phyloP scores from a whole-genome alignment of 2,797 vertebrate species.

The Xiphophorus birchmanni region DNA sequence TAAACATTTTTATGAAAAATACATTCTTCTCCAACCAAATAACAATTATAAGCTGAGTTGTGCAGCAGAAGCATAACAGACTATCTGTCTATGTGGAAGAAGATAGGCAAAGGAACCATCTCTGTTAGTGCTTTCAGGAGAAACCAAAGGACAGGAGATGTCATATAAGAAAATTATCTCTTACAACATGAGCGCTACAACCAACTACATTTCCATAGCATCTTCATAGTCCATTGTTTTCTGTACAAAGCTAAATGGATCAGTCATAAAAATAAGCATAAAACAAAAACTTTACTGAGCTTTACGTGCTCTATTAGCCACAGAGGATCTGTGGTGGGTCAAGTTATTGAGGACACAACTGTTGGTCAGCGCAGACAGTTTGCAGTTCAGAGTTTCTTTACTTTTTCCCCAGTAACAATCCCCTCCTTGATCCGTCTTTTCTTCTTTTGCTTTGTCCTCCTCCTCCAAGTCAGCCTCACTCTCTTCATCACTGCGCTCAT shows the following conservation, averaged over 20 bases:
- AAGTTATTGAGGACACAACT: conserved; percentile 77
- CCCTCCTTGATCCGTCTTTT: conserved; percentile 68
- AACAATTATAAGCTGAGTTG: neutral
- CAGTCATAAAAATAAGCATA: neutral
- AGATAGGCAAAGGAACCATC: neutral
- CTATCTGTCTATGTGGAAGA: neutral
- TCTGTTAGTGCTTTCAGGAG: neutral
- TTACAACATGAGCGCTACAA: neutral
- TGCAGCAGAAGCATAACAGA: neutral
- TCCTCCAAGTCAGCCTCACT: conserved; percentile 82
- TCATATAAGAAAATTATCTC: neutral
- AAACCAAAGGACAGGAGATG: neutral
- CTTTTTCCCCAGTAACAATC: conserved; percentile 71
- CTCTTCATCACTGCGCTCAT: conserved; percentile 92
- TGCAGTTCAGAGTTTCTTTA: conserved; percentile 67
- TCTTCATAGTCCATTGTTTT: neutral
- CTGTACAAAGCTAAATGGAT: neutral
- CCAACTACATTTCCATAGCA: neutral
- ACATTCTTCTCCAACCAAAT: neutral
- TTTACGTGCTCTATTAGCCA: conserved; percentile 63
- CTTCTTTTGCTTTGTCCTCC: conserved; percentile 81
- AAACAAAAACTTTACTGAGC: conserved; percentile 52
- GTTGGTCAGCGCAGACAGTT: conserved; percentile 71
- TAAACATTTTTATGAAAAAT: neutral
- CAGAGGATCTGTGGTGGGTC: conserved; percentile 67